Base-by-base conservation (phyloP, 2,888 invertebrate genomes). In the Operophtera brumata region DNA sequence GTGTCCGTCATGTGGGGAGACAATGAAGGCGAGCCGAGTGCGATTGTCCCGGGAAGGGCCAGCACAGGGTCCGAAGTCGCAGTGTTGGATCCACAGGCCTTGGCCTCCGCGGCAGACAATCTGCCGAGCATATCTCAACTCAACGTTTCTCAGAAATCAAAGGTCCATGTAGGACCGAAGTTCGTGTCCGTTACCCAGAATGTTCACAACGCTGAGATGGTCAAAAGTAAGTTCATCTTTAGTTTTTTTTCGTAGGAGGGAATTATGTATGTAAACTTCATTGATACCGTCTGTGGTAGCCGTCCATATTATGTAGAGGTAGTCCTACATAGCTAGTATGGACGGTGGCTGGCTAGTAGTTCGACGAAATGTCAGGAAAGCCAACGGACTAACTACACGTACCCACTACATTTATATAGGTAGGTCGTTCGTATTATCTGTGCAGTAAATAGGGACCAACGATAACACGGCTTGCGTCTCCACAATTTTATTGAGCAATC, bases 131-230 rank as follows among this genome's bases (percentile, higher is more conserved):
- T 81, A 11, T 70, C 74, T 11, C 82, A 75, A 48, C 65, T 87
- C 34, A 83, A 80, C 59, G 80, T 87, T 9, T 78, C 74, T 46
- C 81, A 80, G 47, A 84, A 85, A 4, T 71, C 78, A 1, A 71
- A 75, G 11, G 77, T 86, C 36, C 87, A 87, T 67, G 74, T 88
- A 52, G 88, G 89, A 4, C 80, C 85, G 11, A 85, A 83, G 65
- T 80, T 87, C 59, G 78, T 84, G 13, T 77, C 80, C 9, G 80
- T 87, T 46, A 86, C 82, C 3, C 84, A 86, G 57, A 85, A 82
- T 57, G 77, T 88, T 2, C 82, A 85, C 59, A 82, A 80, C 69
- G 78, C 76, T 10, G 86, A 86, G 64, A 79, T 85, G 65, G 74
- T 89, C 58, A 84, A 84, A 82, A 87, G 89, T 88, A 67, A 84